phyloP scores from a whole-genome alignment of 2,888 invertebrate species.

The Hedychridium roseum region DNA sequence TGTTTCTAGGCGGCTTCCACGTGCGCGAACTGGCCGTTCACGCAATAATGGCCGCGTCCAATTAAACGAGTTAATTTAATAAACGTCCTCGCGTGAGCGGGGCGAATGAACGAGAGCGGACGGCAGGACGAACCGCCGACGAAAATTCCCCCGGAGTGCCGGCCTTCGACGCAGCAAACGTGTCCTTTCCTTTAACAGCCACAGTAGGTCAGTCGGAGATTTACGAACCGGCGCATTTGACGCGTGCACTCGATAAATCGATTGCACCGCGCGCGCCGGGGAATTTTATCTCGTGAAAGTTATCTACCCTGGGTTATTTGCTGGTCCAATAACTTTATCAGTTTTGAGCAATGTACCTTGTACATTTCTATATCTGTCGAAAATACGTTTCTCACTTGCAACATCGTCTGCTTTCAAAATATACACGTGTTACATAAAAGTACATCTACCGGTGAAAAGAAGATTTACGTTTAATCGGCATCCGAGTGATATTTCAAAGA shows the following conservation, averaged over 20 bases:
- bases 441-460: too few species aligned
- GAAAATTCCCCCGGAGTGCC: too few species aligned
- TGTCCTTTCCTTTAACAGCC: too few species aligned
- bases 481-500: too few species aligned
- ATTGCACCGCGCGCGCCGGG: neutral
- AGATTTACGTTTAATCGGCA: too few species aligned
- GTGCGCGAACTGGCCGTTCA: constrained; percentile 16
- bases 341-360: constrained; percentile 21
- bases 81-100: constrained; percentile 34
- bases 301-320: constrained; percentile 27
- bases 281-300: constrained; percentile 33
- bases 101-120: constrained; percentile 11
- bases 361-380: constrained; percentile 1
- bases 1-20: constrained; percentile 31
- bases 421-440: constrained; percentile 1
- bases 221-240: neutral
- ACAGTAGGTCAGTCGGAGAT: too few species aligned
- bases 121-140: constrained; percentile 6
- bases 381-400: neutral
- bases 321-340: constrained; percentile 22
- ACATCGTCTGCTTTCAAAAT: neutral
- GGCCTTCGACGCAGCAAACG: too few species aligned
- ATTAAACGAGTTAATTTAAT: constrained; percentile 55
- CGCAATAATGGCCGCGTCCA: constrained; percentile 40
- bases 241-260: constrained; percentile 20